phyloP scores from a whole-genome alignment of 2,113 vertebrate species.

The Poeciliopsis occidentalis region DNA sequence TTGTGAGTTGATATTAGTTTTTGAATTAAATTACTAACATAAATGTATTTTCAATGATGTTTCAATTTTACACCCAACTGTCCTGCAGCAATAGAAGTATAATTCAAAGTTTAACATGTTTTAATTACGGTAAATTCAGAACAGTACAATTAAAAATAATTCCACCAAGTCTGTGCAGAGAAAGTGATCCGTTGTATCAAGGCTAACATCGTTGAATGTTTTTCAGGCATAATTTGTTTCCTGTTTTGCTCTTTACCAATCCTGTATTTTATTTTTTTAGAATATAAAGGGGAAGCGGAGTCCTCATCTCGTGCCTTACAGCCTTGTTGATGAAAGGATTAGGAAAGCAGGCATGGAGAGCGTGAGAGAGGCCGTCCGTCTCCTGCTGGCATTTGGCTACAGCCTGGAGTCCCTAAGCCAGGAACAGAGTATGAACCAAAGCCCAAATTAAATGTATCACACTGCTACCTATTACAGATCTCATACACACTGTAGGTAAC shows the following conservation, averaged over 20 bases:
- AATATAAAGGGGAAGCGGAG: conserved; percentile 91
- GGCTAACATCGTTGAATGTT: not conserved
- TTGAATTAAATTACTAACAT: too few species aligned
- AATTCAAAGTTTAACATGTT: conserved; percentile 1
- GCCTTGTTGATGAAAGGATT: conserved; percentile 87
- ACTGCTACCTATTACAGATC: not conserved
- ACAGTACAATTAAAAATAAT: too few species aligned
- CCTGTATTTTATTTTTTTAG: conserved; percentile 65
- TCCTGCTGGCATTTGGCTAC: conserved; percentile 90
- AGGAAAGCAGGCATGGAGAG: conserved; percentile 85
- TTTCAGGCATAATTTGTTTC: not conserved
- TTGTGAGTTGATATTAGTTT: not conserved
- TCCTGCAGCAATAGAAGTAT: not conserved
- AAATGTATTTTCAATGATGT: not conserved
- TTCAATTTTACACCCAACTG: not conserved
- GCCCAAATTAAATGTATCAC: not conserved
- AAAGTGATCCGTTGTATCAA: not conserved
- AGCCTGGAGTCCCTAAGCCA: conserved; percentile 88
- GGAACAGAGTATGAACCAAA: conserved; percentile 81
- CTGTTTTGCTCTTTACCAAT: not conserved
- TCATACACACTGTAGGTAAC: not conserved
- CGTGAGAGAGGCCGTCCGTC: conserved; percentile 86
- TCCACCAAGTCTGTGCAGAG: too few species aligned
- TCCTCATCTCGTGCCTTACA: conserved; percentile 89
- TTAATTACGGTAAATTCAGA: not conserved